Base-by-base conservation (phyloP, 2,888 invertebrate genomes). In the Alloscopus bannaensis region DNA sequence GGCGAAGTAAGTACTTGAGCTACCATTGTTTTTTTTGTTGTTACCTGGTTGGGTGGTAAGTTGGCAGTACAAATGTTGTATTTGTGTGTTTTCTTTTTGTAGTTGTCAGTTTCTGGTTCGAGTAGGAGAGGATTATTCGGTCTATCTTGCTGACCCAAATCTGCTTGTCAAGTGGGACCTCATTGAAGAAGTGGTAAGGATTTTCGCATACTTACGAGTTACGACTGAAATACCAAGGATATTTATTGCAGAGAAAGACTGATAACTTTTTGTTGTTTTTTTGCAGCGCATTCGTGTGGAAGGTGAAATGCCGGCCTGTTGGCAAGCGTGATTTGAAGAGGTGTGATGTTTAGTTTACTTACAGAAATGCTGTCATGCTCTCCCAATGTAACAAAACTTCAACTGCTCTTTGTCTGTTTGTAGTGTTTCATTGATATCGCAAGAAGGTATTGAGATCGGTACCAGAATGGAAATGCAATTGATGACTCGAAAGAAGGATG, bases 51-150 rank as follows among this genome's bases (percentile, higher is more conserved):
- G n/a, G n/a, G n/a, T n/a, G n/a, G n/a, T n/a, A n/a, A n/a, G n/a
- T n/a, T n/a, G n/a, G n/a, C n/a, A n/a, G n/a, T n/a, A n/a, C n/a
- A n/a, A 8, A 16, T 50, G 6, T n/a, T n/a, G n/a, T n/a, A n/a
- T n/a, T n/a, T n/a, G n/a, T n/a, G n/a, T n/a, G n/a, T n/a, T n/a
- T 57, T 57, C 20, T 57, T 60, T 31, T 24, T 64, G n/a, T 24
- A 95, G 97, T 90, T 98, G 97, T 89, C 98, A 98, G 90, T 98
- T 98, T 91, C 93, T 98, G 87, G 96, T 98, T 83, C 93, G 93
- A 87, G 91, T 92, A 86, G 92, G 91, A 87, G 94, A 93, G 66
- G 94, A 97, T 88, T 96, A 95, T 88, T 90, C 91, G 85, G 91
- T 92, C 22, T 93, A 95, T 88, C 89, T 93, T 87, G 91, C 92